Evolutionary conservation across 2,888 invertebrate genomes (phyloP).

Genomic region (Drosophila kanekoi): DNA sequence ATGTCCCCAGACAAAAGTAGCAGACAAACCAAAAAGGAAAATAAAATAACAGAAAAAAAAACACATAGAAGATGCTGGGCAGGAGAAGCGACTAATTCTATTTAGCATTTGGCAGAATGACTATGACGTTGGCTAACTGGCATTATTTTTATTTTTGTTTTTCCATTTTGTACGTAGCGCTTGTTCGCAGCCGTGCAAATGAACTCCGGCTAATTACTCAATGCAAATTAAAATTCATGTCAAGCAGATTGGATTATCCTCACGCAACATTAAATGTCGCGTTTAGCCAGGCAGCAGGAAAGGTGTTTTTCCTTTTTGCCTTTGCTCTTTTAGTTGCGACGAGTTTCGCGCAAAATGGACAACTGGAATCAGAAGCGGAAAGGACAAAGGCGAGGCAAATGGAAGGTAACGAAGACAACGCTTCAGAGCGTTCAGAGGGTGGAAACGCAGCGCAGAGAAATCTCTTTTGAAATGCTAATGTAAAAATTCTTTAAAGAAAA

Average conservation of each 20-base stretch:
- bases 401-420: conserved; percentile 31
- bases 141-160: conserved; percentile 21
- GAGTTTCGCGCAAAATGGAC: conserved; percentile 53
- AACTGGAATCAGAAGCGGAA: conserved; percentile 55
- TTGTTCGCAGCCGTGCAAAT: conserved; percentile 55
- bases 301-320: conserved; percentile 53
- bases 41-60: background rate
- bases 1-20: conserved; percentile 18
- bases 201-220: conserved; percentile 80
- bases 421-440: conserved; percentile 22
- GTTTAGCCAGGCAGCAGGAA: conserved; percentile 64
- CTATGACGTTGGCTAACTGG: conserved; percentile 39
- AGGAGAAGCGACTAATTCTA: conserved; percentile 60
- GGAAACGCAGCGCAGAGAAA: conserved; percentile 56
- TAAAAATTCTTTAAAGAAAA: conserved; percentile 81
- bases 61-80: conserved; percentile 7
- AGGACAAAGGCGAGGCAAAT: conserved; percentile 15
- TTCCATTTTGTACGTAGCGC: conserved; percentile 18
- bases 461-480: conserved; percentile 82
- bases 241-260: conserved; percentile 83
- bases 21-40: conserved; percentile 20
- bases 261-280: conserved; percentile 80
- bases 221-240: conserved; percentile 83
- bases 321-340: conserved; percentile 22
- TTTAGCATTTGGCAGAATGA: conserved; percentile 69